phyloP scores from a whole-genome alignment of 2,888 invertebrate species.

The Chesias legatella region DNA sequence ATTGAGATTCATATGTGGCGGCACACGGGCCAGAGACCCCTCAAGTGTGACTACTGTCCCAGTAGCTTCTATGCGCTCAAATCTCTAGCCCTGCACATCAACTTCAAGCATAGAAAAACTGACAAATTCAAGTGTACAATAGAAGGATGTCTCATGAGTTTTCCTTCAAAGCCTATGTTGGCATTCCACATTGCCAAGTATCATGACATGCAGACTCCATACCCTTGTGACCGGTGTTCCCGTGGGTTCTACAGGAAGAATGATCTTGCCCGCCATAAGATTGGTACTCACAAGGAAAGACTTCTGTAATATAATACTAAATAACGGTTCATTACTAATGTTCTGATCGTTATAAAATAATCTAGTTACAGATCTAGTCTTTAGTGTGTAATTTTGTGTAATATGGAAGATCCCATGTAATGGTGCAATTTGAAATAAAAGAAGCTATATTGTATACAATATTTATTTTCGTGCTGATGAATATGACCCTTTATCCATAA shows the following conservation, averaged over 20 bases:
- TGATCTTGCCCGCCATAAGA: constrained; percentile 64
- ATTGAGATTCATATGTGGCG: constrained; percentile 77
- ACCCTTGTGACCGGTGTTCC: constrained; percentile 58
- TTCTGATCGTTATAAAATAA: too few relatives aligned
- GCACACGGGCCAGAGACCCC: constrained; percentile 73
- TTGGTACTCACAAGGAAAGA: constrained; percentile 61
- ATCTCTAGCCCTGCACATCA: constrained; percentile 59
- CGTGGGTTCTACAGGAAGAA: constrained; percentile 67
- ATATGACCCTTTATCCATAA: constrained; percentile 49
- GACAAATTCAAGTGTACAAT: constrained; percentile 55
- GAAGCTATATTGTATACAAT: constrained; percentile 45
- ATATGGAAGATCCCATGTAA: not conserved
- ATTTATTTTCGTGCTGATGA: constrained; percentile 61
- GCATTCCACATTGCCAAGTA: constrained; percentile 59
- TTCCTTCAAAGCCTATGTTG: constrained; percentile 61
- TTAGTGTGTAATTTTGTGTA: constrained; percentile 10
- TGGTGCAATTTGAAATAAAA: constrained; percentile 15
- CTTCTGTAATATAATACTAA: constrained; percentile 28
- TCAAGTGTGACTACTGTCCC: constrained; percentile 61
- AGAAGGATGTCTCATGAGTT: constrained; percentile 51
- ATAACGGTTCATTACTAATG: too few relatives aligned
- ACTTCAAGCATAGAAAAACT: constrained; percentile 57
- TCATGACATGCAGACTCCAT: constrained; percentile 55
- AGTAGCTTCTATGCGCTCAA: constrained; percentile 56
- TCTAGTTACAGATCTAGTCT: constrained; percentile 11